Evolutionary conservation across 2,113 vertebrate species (phyloP), one percentile per base, ranked within the genome.

Genomic region (Heterotis niloticus): DNA sequence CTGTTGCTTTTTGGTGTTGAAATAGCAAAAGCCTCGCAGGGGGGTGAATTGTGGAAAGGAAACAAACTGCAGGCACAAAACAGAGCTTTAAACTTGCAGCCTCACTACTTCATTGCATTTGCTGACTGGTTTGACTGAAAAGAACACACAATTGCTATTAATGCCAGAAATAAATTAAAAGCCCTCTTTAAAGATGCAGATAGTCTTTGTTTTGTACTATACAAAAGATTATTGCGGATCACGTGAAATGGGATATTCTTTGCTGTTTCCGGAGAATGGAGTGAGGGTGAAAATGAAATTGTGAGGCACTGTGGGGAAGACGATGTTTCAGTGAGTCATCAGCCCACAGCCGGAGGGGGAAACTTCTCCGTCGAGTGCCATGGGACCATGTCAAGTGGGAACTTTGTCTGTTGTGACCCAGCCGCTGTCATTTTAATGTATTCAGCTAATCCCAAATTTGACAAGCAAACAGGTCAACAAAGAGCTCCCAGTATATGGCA

Each of bases 221-320:
- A 29, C 52, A 29, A 12, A 10, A 11, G 14, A 23, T 60, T 74
- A 57, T 9, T 23, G 3, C 72, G 18, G 14, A 7, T 56, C 26
- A 59, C 26, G 54, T 74, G n/a, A 23, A 56, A 56, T 23, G 17
- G 5, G 0, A 23, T 60, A 24, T 44, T 44, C 7, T 44, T 44
- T 44, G 34, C 7, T 4, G 34, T 44, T 2, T 7, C 34, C 2
- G 7, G 3, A 44, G 34, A 44, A 74, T 74, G 54, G 52, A 24
- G 20, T 20, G 5, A 10, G 52, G n/a, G n/a, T 57, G 71, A 29
- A 59, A 57, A 74, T 56, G 72, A 59, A 57, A 74, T 74, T 74
- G 54, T 54, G 23, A 3, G 18, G 23, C 13, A 59, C 5, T 11
- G 72, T 59, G 72, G 13, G 71, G 71, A 74, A 56, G 54, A 13